phyloP scores from a whole-genome alignment of 1,140 invertebrate genomes.

The Limonius californicus region DNA sequence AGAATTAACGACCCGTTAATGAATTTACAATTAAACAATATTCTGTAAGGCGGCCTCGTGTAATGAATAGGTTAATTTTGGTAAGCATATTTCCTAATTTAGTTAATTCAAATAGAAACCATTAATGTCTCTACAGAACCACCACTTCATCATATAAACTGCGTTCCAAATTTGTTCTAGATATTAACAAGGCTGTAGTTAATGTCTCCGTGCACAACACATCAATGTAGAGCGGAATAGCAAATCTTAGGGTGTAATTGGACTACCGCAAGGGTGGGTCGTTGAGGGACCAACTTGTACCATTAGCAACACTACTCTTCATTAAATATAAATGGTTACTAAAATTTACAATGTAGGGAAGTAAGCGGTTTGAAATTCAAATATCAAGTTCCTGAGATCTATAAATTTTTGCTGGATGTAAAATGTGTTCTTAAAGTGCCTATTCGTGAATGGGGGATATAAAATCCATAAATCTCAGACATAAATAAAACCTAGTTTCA shows the following conservation, averaged over 20 bases:
- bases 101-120: not conserved
- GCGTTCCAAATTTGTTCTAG: not conserved
- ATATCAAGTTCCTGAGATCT: not conserved
- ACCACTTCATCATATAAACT: not conserved
- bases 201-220: not conserved
- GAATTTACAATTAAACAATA: not conserved
- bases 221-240: not conserved
- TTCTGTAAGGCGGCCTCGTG: not conserved
- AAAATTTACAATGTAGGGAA: not conserved
- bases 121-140: not conserved
- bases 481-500: not conserved
- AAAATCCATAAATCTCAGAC: not conserved
- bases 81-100: not conserved
- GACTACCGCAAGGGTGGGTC: not conserved
- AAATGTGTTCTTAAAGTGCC: not conserved
- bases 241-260: not conserved
- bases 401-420: not conserved
- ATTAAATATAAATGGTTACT: not conserved
- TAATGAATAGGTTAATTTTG: not conserved
- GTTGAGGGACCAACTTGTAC: not conserved
- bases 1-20: no score
- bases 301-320: slow-evolving; percentile 1
- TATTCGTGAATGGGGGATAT: not conserved
- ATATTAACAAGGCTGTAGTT: not conserved
- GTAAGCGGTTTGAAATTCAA: not conserved